Evolutionary conservation across 2,797 vertebrate genomes (phyloP), one percentile per base, ranked within the genome.

Genomic region (Leuciscus waleckii): DNA sequence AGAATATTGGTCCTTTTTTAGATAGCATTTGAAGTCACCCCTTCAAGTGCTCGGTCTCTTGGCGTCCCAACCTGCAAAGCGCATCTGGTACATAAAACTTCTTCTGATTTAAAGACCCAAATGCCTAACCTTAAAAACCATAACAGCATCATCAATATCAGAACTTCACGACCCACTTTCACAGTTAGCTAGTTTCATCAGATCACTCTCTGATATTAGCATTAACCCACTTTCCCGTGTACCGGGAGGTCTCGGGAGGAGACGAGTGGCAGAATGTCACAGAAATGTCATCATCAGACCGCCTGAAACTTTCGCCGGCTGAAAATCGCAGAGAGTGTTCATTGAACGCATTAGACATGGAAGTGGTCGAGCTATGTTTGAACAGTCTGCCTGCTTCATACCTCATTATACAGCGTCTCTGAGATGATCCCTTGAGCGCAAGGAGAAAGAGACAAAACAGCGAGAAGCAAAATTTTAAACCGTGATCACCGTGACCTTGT

Each of bases 221-320:
- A 79, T 67, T 74, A 83, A 58, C 81, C 68, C 51, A 83, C 43
- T 78, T 78, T 51, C 10, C 19, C 37, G 26, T 43, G 26, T 65
- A n/a, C 23, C 16, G 56, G 37, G 69, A 63, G 58, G 56, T 80
- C 82, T 84, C 16, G 5, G 23, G 41, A 46, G 37, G 49, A 83
- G 81, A 81, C 75, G 37, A 77, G 37, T 58, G 51, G 58, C 61
- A 75, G 61, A 88, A 85, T 71, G 78, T 81, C 78, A 85, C 41
- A 29, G 51, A 85, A 87, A 88, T 84, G 78, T 82, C 83, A 81
- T 73, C 81, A 65, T 82, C 63, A 58, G 49, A 78, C 35, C 35
- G 35, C 35, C 35, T 35, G 35, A 35, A 35, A 35, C 35, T 43
- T 32, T 69, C 32, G 1, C 39, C 5, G 3, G 71, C 14, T 21